A percentile compares a stretch with the other conserved stretches of the same genome.
phyloP scores from a whole-genome alignment of 2,113 vertebrate species.

The Platichthys flesus region DNA sequence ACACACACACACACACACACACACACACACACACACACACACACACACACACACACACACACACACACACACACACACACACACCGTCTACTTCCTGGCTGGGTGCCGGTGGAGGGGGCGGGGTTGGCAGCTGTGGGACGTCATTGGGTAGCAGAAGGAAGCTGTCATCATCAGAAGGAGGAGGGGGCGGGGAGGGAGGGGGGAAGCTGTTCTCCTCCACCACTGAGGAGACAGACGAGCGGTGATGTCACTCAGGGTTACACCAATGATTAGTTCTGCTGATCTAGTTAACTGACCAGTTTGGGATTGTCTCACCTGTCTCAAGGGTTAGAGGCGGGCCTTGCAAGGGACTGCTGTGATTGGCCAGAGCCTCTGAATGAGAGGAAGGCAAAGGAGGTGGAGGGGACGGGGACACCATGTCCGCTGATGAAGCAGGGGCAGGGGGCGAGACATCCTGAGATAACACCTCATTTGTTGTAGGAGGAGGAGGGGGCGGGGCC shows the following conservation, averaged over 20 bases:
- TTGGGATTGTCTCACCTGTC: conserved; percentile 66
- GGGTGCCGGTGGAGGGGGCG: conserved; percentile 63
- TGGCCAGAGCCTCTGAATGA: background rate
- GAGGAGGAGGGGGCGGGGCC: conserved; percentile 50
- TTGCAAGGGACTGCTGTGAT: background rate
- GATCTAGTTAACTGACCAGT: background rate
- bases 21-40: no score
- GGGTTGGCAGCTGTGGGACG: conserved; percentile 53
- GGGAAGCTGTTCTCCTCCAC: conserved; percentile 73
- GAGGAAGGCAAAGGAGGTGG: conserved; percentile 37
- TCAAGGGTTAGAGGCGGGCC: conserved; percentile 60
- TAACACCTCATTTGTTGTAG: background rate
- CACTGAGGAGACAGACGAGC: conserved; percentile 57
- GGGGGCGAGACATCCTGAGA: conserved; percentile 32
- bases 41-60: no score
- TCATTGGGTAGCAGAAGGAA: conserved; percentile 51
- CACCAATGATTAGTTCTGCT: background rate
- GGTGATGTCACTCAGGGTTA: conserved; percentile 4
- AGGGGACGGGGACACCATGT: background rate
- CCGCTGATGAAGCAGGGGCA: background rate
- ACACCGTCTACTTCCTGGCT: conserved; percentile 51
- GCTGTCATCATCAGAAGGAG: conserved; percentile 28
- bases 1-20: no score
- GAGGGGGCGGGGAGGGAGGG: conserved; percentile 50
- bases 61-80: no score